Base-by-base conservation (phyloP, 2,888 invertebrate species). In the Drosophila demipolita region DNA sequence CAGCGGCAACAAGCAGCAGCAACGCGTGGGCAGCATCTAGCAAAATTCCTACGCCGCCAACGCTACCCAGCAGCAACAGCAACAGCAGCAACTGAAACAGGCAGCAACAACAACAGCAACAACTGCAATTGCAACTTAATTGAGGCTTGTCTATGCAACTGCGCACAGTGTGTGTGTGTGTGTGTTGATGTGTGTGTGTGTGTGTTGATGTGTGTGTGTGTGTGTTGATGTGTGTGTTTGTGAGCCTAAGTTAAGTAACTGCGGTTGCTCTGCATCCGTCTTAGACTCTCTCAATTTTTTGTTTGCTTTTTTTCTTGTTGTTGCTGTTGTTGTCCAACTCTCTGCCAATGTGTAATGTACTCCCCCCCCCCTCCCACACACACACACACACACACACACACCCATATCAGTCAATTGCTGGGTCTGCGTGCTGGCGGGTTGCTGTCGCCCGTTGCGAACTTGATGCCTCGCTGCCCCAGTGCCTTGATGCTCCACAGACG, bases 381-480 rank as follows among this genome's bases (percentile, higher is more conserved):
- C n/a, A 23, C 23, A 23, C 23, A 23, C 23, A 23, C 23, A 23
- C 23, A 23, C 23, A 23, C 23, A 23, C 23, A 26, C 26, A 4
- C 4, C 36, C 53, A 45, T 23, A 50, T 60, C 35, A 65, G 38
- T 45, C 58, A 54, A 59, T 61, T 61, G 68, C 32, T 52, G 57
- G 72, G 67, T 67, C 65, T 71, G 76, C 71, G 53, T 70, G 64
- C 70, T 76, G 68, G 57, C 57, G 57, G 57, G 57, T 42, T 57
- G 57, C 75, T 83, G 81, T 82, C 83, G 80, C 83, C 80, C 74
- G 78, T 78, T 85, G 86, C 84, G 82, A 90, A 89, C 90, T 91
- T 90, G 87, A 87, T 91, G 91, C 83, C 91, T 91, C 90, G 91
- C 89, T 91, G 91, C 90, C 91, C 91, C 91, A 91, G 91, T 91